Conservation (phyloP, 2,888 invertebrate genomes). For the Argyra leucocephala region DNA sequence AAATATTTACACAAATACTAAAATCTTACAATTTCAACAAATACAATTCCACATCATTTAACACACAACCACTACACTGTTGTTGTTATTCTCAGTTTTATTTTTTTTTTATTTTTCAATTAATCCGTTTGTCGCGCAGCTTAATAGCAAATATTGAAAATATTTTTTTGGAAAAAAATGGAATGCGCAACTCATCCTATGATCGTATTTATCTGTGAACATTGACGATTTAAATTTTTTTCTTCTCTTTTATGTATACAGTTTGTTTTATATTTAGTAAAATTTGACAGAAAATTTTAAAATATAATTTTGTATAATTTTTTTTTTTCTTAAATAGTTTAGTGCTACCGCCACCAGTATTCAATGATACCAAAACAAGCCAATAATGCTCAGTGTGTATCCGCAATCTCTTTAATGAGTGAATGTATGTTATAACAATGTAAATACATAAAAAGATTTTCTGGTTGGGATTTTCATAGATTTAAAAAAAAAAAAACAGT, state of each 20-base stretch:
- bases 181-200: conserved; percentile 1
- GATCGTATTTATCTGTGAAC: neutral
- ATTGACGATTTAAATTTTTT: neutral
- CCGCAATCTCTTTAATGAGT: neutral
- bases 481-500: neutral
- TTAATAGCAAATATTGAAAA: too few relatives aligned
- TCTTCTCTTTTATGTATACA: too few relatives aligned
- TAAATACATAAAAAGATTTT: neutral
- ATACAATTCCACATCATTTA: too few relatives aligned
- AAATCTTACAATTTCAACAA: too few relatives aligned
- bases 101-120: too few relatives aligned
- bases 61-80: too few relatives aligned
- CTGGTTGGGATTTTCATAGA: neutral
- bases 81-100: too few relatives aligned
- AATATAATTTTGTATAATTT: neutral
- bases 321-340: neutral
- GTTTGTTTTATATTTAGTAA: too few relatives aligned
- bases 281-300: too few relatives aligned
- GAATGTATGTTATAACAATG: neutral
- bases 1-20: too few relatives aligned
- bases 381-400: neutral
- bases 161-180: neutral
- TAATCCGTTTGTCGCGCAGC: conserved; percentile 2
- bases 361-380: too few relatives aligned
- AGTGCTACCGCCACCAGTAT: neutral